These are phyloP conservation scores for Manduca sexta DNA, from an alignment of 1,140 invertebrate genomes.

Conservation along the genomic window DNA sequence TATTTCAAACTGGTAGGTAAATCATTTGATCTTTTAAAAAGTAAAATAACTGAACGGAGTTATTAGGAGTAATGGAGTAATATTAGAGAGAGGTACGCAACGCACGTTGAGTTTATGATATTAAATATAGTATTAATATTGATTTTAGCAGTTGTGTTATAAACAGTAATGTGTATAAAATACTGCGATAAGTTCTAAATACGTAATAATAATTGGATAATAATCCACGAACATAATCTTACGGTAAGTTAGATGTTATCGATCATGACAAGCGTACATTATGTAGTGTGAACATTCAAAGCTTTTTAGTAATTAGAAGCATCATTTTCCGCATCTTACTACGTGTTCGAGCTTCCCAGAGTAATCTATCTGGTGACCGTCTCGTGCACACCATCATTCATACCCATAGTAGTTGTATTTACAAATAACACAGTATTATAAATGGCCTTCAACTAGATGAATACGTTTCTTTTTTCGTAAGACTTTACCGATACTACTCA, in stretches of 20 bases:
- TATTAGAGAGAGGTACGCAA: neutral
- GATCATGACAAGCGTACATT: conserved; percentile 28
- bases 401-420: conserved; percentile 44
- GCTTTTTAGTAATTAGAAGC: conserved; percentile 62
- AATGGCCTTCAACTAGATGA: conserved; percentile 33
- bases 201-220: conserved; percentile 44
- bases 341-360: conserved; percentile 30
- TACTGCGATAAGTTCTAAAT: conserved; percentile 36
- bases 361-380: conserved; percentile 31
- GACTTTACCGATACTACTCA: neutral
- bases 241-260: conserved; percentile 63
- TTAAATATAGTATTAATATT: neutral
- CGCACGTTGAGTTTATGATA: neutral
- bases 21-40: neutral
- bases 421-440: conserved; percentile 24
- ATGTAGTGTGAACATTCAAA: conserved; percentile 49
- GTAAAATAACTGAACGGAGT: neutral
- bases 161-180: conserved; percentile 44
- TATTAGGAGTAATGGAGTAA: neutral
- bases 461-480: conserved; percentile 20
- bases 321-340: conserved; percentile 44
- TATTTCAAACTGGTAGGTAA: no score
- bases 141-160: conserved; percentile 22
- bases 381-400: conserved; percentile 34
- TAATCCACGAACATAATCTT: conserved; percentile 46